A percentile compares a stretch with the other conserved stretches of the same genome.
Conservation (phyloP, 1,140 invertebrate genomes). For the Oryzaephilus surinamensis region DNA sequence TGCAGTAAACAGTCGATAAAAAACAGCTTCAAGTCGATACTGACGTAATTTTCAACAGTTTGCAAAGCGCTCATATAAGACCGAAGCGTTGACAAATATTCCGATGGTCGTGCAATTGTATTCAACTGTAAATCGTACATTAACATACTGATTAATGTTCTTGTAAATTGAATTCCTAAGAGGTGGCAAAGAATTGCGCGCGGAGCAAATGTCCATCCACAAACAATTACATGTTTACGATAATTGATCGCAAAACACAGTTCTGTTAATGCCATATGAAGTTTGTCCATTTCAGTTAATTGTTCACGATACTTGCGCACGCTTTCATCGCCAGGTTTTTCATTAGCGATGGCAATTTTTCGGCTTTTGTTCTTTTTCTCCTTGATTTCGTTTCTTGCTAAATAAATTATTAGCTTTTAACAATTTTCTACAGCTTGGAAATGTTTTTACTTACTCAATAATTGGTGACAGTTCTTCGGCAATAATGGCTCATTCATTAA, state of each 20-base stretch:
- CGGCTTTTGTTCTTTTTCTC: conserved; percentile 88
- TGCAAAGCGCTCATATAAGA: conserved; percentile 99
- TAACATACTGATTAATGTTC: conserved; percentile 93
- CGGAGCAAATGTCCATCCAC: conserved; percentile 98
- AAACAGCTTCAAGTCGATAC: conserved; percentile 94
- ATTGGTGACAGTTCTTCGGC: conserved; percentile 88
- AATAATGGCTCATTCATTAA: conserved; percentile 86
- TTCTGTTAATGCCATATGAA: conserved; percentile 97
- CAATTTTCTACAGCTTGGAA: too few species aligned
- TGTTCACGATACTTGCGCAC: conserved; percentile 92
- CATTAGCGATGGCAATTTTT: conserved; percentile 70
- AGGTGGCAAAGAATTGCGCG: conserved; percentile 95
- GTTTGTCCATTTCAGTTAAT: conserved; percentile 95
- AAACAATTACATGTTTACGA: conserved; percentile 91
- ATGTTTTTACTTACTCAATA: too few species aligned
- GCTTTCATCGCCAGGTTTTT: conserved; percentile 88
- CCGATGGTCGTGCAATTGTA: conserved; percentile 97
- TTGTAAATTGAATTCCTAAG: conserved; percentile 82
- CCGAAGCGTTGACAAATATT: conserved; percentile 84
- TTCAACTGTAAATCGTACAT: conserved; percentile 94
- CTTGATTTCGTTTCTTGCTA: too few species aligned
- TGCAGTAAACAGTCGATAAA: conserved; percentile 98
- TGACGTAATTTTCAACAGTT: conserved; percentile 98
- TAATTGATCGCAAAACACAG: conserved; percentile 96
- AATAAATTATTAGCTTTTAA: too few species aligned